A percentile compares a stretch with the other conserved stretches of the same genome.
Conservation (phyloP, 1,140 invertebrate genomes). For the Phymastichus coffea region DNA sequence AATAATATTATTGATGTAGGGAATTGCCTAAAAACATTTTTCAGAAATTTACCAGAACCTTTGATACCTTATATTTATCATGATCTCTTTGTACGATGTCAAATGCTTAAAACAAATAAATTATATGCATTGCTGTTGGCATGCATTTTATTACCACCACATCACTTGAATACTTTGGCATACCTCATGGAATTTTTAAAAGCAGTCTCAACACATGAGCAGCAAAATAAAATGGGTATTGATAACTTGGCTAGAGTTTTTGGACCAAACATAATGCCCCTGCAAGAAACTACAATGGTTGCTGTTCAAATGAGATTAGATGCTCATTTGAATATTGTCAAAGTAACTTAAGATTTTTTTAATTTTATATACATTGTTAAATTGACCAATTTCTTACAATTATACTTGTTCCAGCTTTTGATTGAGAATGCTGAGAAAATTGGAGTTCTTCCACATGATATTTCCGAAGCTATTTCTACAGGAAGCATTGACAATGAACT, state of each 20-base stretch:
- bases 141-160: constrained; percentile 65
- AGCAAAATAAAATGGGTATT: constrained; percentile 78
- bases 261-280: constrained; percentile 81
- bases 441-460: constrained; percentile 67
- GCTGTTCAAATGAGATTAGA: constrained; percentile 62
- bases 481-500: constrained; percentile 57
- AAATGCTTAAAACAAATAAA: constrained; percentile 50
- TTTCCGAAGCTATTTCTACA: constrained; percentile 52
- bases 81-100: constrained; percentile 73
- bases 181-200: constrained; percentile 70
- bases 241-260: constrained; percentile 79
- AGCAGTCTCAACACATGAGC: constrained; percentile 61
- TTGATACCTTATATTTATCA: constrained; percentile 71
- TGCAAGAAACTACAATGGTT: constrained; percentile 61
- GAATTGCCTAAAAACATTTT: constrained; percentile 79
- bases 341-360: constrained; percentile 49
- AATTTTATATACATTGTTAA: constrained; percentile 10
- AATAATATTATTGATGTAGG: constrained; percentile 79
- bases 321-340: constrained; percentile 64
- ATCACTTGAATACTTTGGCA: constrained; percentile 67
- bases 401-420: constrained; percentile 62
- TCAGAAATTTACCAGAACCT: constrained; percentile 79
- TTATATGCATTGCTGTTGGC: constrained; percentile 62
- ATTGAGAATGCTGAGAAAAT: constrained; percentile 75
- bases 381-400: constrained; percentile 4